These are phyloP conservation scores for Schizotus pectinicornis DNA, from an alignment of 2,888 invertebrate species.

Conservation along the genomic window DNA sequence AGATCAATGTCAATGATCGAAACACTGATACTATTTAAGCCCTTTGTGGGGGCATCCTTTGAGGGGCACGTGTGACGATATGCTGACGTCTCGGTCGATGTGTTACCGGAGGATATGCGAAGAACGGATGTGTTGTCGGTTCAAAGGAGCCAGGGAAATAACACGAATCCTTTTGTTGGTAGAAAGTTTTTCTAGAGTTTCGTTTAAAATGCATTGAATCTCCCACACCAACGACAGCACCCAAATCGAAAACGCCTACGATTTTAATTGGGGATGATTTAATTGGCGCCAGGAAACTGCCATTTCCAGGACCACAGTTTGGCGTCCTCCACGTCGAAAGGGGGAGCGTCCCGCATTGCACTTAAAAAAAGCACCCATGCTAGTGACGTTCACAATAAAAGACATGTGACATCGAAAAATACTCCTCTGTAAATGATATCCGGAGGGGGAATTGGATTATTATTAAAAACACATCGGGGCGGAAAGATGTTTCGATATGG, in stretches of 20 bases:
- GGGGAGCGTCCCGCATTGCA: slow-evolving; percentile 6
- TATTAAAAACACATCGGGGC: slow-evolving; percentile 50
- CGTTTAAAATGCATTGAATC: slow-evolving; percentile 21
- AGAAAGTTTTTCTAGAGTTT: neutral
- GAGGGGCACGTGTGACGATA: slow-evolving; percentile 39
- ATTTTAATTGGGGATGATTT: slow-evolving; percentile 6
- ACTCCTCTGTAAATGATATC: slow-evolving; percentile 54
- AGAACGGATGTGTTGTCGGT: slow-evolving; percentile 28
- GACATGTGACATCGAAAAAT: slow-evolving; percentile 56
- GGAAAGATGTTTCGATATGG: slow-evolving; percentile 43
- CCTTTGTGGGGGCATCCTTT: slow-evolving; percentile 44
- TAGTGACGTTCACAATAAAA: slow-evolving; percentile 49
- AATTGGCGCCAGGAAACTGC: slow-evolving; percentile 8
- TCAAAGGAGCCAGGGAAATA: slow-evolving; percentile 43
- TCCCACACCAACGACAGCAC: neutral
- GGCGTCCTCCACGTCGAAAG: slow-evolving; percentile 15
- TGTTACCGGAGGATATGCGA: slow-evolving; percentile 42
- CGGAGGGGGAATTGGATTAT: slow-evolving; percentile 46
- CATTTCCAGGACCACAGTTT: slow-evolving; percentile 9
- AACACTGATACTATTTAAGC: slow-evolving; percentile 43
- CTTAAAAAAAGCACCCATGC: slow-evolving; percentile 31
- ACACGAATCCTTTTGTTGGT: slow-evolving; percentile 18
- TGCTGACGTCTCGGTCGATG: slow-evolving; percentile 40
- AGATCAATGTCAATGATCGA: slow-evolving; percentile 40
- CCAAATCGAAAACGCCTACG: neutral